Conservation (phyloP, 2,888 invertebrate species). For the Metopia argyrocephala region DNA sequence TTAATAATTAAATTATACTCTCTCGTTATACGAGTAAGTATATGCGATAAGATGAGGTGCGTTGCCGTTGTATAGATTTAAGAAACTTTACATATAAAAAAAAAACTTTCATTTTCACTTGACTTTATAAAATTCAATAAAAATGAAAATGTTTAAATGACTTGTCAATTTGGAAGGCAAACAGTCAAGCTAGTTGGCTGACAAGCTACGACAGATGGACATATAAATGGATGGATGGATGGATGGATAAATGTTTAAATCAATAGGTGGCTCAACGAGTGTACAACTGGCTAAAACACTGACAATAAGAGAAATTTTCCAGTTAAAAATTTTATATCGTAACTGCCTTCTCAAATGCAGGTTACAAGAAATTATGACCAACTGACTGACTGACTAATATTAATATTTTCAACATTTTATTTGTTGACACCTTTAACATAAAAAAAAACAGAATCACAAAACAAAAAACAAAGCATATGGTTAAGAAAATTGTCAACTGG, state of each 20-base stretch:
- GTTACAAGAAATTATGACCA: slow-evolving; percentile 45
- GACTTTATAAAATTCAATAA: neutral
- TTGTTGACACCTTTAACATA: slow-evolving; percentile 42
- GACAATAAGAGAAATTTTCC: too few species aligned
- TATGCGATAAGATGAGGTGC: too few species aligned
- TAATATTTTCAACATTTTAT: slow-evolving; percentile 55
- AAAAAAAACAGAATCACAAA: slow-evolving; percentile 5
- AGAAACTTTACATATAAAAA: slow-evolving; percentile 2
- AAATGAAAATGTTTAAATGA: slow-evolving; percentile 25
- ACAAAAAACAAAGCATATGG: neutral
- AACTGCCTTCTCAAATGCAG: slow-evolving; percentile 37
- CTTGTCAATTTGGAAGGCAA: slow-evolving; percentile 47
- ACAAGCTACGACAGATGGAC: slow-evolving; percentile 13
- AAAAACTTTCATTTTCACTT: slow-evolving; percentile 60
- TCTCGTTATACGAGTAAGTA: neutral
- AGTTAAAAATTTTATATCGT: slow-evolving; percentile 28
- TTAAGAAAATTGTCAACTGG: neutral
- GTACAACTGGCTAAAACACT: slow-evolving; percentile 18
- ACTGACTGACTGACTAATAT: slow-evolving; percentile 56
- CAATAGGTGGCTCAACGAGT: neutral
- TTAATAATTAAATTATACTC: slow-evolving; percentile 32
- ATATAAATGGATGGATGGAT: slow-evolving; percentile 1
- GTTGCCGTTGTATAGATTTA: too few species aligned
- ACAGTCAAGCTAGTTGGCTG: slow-evolving; percentile 8
- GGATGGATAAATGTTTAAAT: neutral